Base-by-base conservation (phyloP, 1,140 invertebrate species). In the Trichonephila clavipes region DNA sequence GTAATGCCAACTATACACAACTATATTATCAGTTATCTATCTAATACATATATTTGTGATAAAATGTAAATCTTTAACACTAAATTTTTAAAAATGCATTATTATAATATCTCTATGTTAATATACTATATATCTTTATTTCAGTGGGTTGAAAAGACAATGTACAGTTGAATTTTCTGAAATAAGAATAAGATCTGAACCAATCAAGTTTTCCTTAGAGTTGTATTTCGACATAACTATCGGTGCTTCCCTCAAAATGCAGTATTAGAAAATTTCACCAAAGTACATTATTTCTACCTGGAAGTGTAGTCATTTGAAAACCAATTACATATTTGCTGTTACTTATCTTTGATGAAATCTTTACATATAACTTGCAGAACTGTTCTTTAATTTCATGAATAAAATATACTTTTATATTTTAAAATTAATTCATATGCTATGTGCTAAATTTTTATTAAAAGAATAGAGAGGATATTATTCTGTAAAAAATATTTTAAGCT, bases 91-190 rank as follows among this genome's bases (percentile, higher is more conserved):
- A 51, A 51, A 51, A 51, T 51, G 3, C 0, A 51, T 12, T 10
- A 51, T 51, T 24, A 51, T 8, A 92, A 34, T 18, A 24, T 19
- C 24, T 44, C 5, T 82, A 62, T 8, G n/a, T n/a, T n/a, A n/a
- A n/a, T n/a, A n/a, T n/a, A n/a, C n/a, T n/a, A n/a, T n/a, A n/a
- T n/a, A n/a, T n/a, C 34, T 93, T 86, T 90, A 28, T 94, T 94
- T 28, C 28, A 94, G 93, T 94, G 93, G 93, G 93, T 94, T 61
- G 93, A 94, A 77, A 94, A 94, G 88, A 94, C 93, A 7, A 94
- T 94, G 93, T 94, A 94, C 88, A 94, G 81, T 40, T 94, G 62
- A 89, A 40, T 18, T 34, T 24, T 10, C 83, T n/a, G n/a, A 59
- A 81, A 12, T 34, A 12, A 21, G 21, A 64, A 8, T 3, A 51